Evolutionary conservation across 2,888 invertebrate species (phyloP), one percentile per base, ranked within the genome.

Genomic region (Melanophora roralis): DNA sequence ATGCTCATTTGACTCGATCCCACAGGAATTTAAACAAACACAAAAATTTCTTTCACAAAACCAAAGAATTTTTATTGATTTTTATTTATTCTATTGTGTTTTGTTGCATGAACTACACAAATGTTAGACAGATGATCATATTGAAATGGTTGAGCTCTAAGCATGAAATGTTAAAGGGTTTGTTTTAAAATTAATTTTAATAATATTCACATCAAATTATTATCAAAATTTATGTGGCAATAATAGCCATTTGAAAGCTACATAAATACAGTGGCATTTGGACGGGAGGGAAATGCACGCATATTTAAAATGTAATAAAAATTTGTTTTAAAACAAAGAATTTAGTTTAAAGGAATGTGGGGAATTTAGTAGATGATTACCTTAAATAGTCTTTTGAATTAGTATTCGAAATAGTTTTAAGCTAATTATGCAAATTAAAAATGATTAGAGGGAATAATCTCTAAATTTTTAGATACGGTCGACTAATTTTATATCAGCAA

Each of bases 41-140:
- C 64, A 65, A 47, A 47, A 57, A 51, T 62, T 60, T 75, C 59
- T 32, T 65, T 69, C 47, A 67, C 69, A 53, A 60, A 80, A 19
- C 71, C 49, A 62, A 76, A 76, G 76, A 76, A 80, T 80, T 76
- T 76, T 72, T 80, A 80, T 80, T 80, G 80, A 76, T 76, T 67
- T 60, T 62, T 55, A 76, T 76, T 67, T 62, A 55, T 55, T 6
- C 36, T 11, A 7, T 40, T 19, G 7, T 23, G 45, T 23, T 23
- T 12, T 6, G 27, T 23, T 55, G 47, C 36, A 34, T 0, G 7
- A 38, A 55, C 32, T n/a, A n/a, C 45, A 55, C 73, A 65, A 57
- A 64, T 49, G 49, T 51, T 62, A 19, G 55, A 51, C 79, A 80
- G 72, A 75, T 80, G 76, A 68, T 72, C 57, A 3, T 5, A 16